Evolutionary conservation across 2,888 invertebrate species (phyloP).

Genomic region (Phaonia tiefii): DNA sequence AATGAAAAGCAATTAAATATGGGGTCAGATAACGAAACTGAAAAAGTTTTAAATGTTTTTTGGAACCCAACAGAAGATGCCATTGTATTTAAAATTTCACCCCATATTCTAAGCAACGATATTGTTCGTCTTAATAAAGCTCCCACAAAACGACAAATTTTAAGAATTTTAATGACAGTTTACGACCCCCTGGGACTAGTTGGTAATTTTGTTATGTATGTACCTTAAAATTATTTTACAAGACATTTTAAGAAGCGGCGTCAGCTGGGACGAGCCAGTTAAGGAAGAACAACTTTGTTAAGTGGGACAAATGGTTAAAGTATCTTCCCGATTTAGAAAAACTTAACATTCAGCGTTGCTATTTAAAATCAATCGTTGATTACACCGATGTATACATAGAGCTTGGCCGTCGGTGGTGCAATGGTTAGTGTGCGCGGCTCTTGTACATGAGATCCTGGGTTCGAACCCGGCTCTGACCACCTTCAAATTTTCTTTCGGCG

Average conservation of each 20-base stretch:
- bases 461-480: too few relatives aligned
- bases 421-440: too few relatives aligned
- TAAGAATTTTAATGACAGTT: conserved; percentile 48
- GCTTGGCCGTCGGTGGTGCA: too few relatives aligned
- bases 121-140: conserved; percentile 20
- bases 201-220: conserved; percentile 47
- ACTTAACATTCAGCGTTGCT: conserved; percentile 41
- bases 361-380: conserved; percentile 26
- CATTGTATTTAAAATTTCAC: conserved; percentile 29
- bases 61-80: conserved; percentile 42
- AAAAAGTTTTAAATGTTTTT: conserved; percentile 54
- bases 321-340: conserved; percentile 36
- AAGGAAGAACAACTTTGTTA: too few relatives aligned
- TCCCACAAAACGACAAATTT: conserved; percentile 56
- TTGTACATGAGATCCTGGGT: too few relatives aligned
- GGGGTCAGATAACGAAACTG: conserved; percentile 24
- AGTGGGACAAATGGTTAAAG: conserved; percentile 41
- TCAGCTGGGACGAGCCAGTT: conserved; percentile 34
- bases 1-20: conserved; percentile 10
- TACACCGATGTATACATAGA: conserved; percentile 20
- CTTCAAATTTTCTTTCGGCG: too few relatives aligned
- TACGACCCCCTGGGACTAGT: conserved; percentile 51
- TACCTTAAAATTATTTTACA: conserved; percentile 45
- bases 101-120: not conserved
- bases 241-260: conserved; percentile 42